These are phyloP conservation scores for Zaprionus nigranus DNA, from an alignment of 1,140 invertebrate species.

Conservation along the genomic window DNA sequence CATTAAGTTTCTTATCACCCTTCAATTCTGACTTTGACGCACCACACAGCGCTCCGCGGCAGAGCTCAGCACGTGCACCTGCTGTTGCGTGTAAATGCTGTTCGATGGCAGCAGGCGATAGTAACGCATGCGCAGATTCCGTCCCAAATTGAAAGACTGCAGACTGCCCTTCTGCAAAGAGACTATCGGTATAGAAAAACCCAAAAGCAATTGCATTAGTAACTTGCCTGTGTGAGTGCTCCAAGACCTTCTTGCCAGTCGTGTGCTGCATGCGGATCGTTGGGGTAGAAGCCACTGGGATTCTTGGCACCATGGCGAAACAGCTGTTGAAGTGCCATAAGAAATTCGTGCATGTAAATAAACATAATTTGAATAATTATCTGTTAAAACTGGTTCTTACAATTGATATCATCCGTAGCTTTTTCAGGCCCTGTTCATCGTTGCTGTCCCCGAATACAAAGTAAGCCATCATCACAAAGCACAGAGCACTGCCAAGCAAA, in stretches of 20 bases:
- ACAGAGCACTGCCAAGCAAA: conserved; percentile 72
- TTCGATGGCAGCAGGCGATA: conserved; percentile 87
- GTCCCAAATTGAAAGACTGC: conserved; percentile 91
- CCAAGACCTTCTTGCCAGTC: conserved; percentile 88
- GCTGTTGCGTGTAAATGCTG: conserved; percentile 86
- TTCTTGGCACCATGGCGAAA: conserved; percentile 91
- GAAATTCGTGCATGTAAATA: conserved; percentile 10
- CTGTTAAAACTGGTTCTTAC: conserved; percentile 51
- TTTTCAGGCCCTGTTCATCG: conserved; percentile 77
- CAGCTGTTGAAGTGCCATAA: conserved; percentile 84
- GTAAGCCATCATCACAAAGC: conserved; percentile 83
- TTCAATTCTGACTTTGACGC: conserved; percentile 47
- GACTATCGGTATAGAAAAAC: conserved; percentile 10
- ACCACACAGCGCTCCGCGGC: conserved; percentile 91
- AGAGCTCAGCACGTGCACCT: conserved; percentile 91
- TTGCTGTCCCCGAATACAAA: conserved; percentile 83
- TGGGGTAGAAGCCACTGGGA: conserved; percentile 88
- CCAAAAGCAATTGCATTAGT: background rate
- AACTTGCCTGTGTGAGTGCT: conserved; percentile 87
- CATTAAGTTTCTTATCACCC: conserved; percentile 49
- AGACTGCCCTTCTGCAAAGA: conserved; percentile 89
- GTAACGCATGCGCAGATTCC: conserved; percentile 89
- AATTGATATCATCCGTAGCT: conserved; percentile 81
- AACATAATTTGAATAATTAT: background rate
- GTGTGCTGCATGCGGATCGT: conserved; percentile 87